A percentile compares a stretch with the other conserved stretches of the same genome.
These are phyloP conservation scores for Grammomys surdaster DNA, from an alignment of 2,113 vertebrate species.

Conservation along the genomic window DNA sequence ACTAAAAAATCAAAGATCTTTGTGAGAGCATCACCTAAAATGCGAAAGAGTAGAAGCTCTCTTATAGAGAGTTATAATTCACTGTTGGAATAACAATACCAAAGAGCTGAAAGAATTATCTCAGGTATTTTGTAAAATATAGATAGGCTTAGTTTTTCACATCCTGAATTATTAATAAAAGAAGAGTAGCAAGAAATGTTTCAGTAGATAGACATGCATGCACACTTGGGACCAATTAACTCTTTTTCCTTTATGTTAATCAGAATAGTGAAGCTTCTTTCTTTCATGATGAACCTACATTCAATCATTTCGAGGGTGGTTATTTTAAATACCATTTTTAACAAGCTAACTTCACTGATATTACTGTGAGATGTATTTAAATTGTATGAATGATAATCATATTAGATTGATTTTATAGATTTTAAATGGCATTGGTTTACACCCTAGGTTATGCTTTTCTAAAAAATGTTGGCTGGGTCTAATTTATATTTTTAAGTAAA, in stretches of 20 bases:
- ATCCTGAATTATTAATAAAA: constrained; percentile 69
- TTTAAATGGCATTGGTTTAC: constrained; percentile 1
- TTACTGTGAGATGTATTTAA: constrained; percentile 37
- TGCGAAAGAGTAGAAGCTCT: neutral
- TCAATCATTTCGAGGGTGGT: neutral
- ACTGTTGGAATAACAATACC: constrained; percentile 9
- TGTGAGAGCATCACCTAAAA: constrained; percentile 11
- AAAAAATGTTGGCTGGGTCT: neutral
- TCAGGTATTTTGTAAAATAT: constrained; percentile 15
- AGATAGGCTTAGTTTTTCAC: constrained; percentile 63
- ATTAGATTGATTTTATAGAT: constrained; percentile 17
- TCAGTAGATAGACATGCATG: constrained; percentile 35
- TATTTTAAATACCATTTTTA: constrained; percentile 16
- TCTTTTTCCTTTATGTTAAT: constrained; percentile 67
- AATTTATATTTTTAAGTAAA: neutral
- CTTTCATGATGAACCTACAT: constrained; percentile 40
- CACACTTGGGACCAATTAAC: constrained; percentile 67
- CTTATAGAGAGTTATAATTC: neutral
- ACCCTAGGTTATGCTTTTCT: neutral
- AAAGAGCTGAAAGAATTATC: constrained; percentile 46
- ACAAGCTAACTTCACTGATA: constrained; percentile 9
- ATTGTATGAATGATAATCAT: neutral
- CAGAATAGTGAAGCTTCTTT: constrained; percentile 42
- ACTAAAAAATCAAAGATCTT: constrained; percentile 51
- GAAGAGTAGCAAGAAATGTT: constrained; percentile 60